phyloP scores from a whole-genome alignment of 2,797 vertebrate genomes.

The Ataeniobius toweri region DNA sequence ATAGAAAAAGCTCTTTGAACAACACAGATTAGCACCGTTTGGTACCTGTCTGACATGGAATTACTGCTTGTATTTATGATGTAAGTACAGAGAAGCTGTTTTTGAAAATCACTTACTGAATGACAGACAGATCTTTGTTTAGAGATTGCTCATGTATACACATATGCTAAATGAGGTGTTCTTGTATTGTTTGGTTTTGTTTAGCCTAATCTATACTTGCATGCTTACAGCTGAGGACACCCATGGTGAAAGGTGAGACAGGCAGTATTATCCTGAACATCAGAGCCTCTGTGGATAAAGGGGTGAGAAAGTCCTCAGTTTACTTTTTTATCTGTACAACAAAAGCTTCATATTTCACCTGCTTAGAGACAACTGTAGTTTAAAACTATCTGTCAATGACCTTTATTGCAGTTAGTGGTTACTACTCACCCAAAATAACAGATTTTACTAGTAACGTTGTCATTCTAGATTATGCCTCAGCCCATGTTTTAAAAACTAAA shows the following conservation, averaged over 20 bases:
- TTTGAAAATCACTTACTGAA: not conserved
- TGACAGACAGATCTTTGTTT: not conserved
- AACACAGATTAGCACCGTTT: too few species aligned
- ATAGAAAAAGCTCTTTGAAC: too few species aligned
- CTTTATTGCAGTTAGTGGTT: not conserved
- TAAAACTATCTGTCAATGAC: not conserved
- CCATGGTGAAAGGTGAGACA: slow-evolving; percentile 93
- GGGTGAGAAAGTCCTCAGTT: slow-evolving; percentile 76
- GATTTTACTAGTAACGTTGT: not conserved
- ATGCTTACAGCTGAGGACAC: slow-evolving; percentile 85
- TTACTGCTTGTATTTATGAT: not conserved
- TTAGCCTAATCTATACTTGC: not conserved
- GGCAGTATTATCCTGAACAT: slow-evolving; percentile 86
- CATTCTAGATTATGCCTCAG: not conserved
- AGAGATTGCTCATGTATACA: not conserved
- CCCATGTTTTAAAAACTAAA: not conserved
- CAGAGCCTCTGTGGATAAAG: slow-evolving; percentile 89
- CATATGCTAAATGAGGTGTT: not conserved
- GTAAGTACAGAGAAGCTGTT: not conserved
- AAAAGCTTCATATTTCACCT: not conserved
- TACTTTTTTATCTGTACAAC: not conserved
- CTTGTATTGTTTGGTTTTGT: not conserved
- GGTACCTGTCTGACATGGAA: too few species aligned
- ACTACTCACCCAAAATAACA: not conserved
- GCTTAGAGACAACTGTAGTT: not conserved